These are phyloP conservation scores for Chrysocyon brachyurus DNA, from an alignment of 2,797 vertebrate species.

Conservation along the genomic window DNA sequence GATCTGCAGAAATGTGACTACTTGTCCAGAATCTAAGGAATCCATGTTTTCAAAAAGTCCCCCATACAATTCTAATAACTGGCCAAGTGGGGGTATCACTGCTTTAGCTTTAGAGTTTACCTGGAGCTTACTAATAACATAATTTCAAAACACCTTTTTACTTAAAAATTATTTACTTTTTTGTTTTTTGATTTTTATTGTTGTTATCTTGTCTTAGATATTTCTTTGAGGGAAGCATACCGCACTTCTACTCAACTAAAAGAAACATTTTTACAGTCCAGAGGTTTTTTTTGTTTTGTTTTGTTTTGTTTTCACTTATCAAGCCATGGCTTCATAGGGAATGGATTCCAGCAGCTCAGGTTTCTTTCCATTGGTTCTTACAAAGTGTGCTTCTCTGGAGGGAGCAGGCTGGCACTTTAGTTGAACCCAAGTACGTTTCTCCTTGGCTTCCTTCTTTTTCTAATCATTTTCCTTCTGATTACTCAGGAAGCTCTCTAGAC, in stretches of 20 bases:
- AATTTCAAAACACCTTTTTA: conserved; percentile 37
- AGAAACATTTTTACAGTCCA: not conserved
- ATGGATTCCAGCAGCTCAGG: not conserved
- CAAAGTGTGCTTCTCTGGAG: not conserved
- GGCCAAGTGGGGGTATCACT: not conserved
- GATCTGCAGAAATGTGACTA: not conserved
- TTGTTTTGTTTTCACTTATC: not conserved
- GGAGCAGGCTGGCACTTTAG: not conserved
- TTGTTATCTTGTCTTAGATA: not conserved
- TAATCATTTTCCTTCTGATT: not conserved
- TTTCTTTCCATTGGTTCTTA: not conserved
- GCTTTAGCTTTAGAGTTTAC: not conserved
- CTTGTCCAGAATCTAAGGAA: not conserved
- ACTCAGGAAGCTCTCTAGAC: not conserved
- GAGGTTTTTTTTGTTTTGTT: not conserved
- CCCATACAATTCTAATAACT: not conserved
- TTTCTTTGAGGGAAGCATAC: not conserved
- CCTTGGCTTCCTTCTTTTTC: not conserved
- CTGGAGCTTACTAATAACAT: not conserved
- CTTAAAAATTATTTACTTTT: not conserved
- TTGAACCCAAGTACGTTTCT: not conserved
- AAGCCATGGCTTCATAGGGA: not conserved
- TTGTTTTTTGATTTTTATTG: not conserved
- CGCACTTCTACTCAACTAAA: not conserved
- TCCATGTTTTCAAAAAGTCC: not conserved